These are phyloP conservation scores for Scaptomyza hsui DNA, from an alignment of 1,140 invertebrate species.

Conservation along the genomic window DNA sequence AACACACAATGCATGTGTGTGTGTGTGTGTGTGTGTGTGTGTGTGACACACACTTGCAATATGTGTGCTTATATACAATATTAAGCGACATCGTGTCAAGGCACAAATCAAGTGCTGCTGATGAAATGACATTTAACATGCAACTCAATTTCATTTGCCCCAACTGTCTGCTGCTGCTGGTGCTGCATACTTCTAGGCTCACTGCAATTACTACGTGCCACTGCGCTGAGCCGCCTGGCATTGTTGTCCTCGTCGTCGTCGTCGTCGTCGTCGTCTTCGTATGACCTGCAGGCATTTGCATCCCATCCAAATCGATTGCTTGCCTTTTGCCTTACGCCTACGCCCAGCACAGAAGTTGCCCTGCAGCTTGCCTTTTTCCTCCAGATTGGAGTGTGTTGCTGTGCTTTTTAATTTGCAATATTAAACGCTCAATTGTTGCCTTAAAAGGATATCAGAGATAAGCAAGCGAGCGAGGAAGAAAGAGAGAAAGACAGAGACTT, in stretches of 20 bases:
- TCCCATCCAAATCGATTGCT: constrained; percentile 59
- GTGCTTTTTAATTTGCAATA: constrained; percentile 44
- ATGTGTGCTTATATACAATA: constrained; percentile 18
- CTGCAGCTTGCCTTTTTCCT: constrained; percentile 10
- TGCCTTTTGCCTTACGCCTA: constrained; percentile 10
- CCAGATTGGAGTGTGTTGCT: constrained; percentile 8
- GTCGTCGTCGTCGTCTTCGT: constrained; percentile 13
- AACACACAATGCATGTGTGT: constrained; percentile 1
- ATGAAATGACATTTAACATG: constrained; percentile 74
- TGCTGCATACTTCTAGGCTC: constrained; percentile 67
- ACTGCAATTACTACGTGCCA: constrained; percentile 70
- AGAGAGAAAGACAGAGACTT: background rate
- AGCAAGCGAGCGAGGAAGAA: background rate
- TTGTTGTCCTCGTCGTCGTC: constrained; percentile 34
- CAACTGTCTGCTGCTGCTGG: constrained; percentile 19
- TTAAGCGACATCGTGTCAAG: constrained; percentile 59
- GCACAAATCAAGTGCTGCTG: constrained; percentile 67
- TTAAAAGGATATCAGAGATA: constrained; percentile 20
- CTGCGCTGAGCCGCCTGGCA: constrained; percentile 16
- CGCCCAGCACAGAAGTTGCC: constrained; percentile 8
- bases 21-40: constrained; percentile 7
- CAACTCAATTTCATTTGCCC: constrained; percentile 78
- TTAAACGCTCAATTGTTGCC: constrained; percentile 46
- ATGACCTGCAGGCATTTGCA: constrained; percentile 72
- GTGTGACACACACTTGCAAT: constrained; percentile 6